Conservation (phyloP, 2,113 vertebrate genomes). For the Condylura cristata region DNA sequence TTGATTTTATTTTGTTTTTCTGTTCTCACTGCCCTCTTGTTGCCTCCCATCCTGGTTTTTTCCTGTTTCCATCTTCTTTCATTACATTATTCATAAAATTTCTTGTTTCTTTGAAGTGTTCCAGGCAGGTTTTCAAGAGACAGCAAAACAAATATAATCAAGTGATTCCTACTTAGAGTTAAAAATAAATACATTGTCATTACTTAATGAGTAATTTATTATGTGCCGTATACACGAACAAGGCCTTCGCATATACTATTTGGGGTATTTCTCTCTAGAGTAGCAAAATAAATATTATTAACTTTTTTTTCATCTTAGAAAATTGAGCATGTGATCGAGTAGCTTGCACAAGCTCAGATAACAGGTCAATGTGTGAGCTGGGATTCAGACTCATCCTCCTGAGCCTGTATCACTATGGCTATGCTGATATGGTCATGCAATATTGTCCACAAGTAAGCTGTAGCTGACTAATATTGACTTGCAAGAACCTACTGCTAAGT, state of each 20-base stretch:
- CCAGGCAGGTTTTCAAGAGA: neutral
- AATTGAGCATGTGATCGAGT: neutral
- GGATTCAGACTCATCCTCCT: neutral
- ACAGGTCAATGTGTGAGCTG: neutral
- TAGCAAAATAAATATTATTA: constrained; percentile 18
- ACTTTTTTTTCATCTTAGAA: constrained; percentile 28
- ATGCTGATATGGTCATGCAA: neutral
- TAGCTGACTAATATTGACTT: neutral
- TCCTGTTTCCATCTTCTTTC: neutral
- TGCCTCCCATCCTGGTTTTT: neutral
- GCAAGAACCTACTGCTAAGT: neutral
- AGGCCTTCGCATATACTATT: neutral
- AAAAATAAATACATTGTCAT: neutral
- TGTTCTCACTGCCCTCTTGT: neutral
- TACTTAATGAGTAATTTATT: constrained; percentile 1
- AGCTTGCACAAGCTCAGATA: neutral
- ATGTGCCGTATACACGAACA: neutral
- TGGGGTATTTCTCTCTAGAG: neutral
- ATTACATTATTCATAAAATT: neutral
- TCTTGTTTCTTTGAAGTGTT: neutral
- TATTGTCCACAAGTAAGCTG: neutral
- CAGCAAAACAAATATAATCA: constrained; percentile 7
- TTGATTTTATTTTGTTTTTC: neutral
- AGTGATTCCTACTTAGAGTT: neutral
- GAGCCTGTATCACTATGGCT: neutral